A percentile compares a stretch with the other conserved stretches of the same genome.
Evolutionary conservation across 2,888 invertebrate genomes (phyloP).

Genomic region (Noctua pronuba): DNA sequence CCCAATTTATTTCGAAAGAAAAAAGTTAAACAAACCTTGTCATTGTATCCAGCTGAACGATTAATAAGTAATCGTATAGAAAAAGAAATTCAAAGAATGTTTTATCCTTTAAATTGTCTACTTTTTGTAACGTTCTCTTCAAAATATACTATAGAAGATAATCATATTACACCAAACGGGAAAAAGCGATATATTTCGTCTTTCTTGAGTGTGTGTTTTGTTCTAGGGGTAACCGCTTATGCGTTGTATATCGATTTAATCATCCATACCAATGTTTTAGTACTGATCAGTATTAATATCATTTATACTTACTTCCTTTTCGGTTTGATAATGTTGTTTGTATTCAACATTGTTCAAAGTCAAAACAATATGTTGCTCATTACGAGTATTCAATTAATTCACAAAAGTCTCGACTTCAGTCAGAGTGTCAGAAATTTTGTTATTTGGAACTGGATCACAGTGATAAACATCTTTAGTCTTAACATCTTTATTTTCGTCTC

Average conservation of each 20-base stretch:
- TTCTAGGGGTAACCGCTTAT: background rate
- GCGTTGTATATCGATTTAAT: background rate
- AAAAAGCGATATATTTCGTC: background rate
- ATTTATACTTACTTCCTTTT: background rate
- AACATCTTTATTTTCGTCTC: background rate
- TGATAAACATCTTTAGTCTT: background rate
- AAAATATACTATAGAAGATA: constrained; percentile 2
- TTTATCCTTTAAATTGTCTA: background rate
- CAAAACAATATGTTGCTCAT: constrained; percentile 16
- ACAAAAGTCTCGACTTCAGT: constrained; percentile 5
- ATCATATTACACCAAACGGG: background rate
- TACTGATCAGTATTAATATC: background rate
- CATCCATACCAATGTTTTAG: background rate
- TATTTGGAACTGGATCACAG: constrained; percentile 16
- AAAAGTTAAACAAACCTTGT: background rate
- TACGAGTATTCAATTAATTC: constrained; percentile 7
- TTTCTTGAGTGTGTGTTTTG: constrained; percentile 1
- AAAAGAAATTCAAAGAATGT: constrained; percentile 15
- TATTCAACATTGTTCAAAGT: constrained; percentile 4
- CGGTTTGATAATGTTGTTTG: constrained; percentile 6
- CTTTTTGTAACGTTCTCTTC: background rate
- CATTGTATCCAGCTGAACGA: background rate
- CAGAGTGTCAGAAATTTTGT: background rate
- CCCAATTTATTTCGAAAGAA: background rate
- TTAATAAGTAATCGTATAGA: background rate